Evolutionary conservation across 2,888 invertebrate genomes (phyloP), one percentile per base, ranked within the genome.

Genomic region (Hypomecis atomaria): DNA sequence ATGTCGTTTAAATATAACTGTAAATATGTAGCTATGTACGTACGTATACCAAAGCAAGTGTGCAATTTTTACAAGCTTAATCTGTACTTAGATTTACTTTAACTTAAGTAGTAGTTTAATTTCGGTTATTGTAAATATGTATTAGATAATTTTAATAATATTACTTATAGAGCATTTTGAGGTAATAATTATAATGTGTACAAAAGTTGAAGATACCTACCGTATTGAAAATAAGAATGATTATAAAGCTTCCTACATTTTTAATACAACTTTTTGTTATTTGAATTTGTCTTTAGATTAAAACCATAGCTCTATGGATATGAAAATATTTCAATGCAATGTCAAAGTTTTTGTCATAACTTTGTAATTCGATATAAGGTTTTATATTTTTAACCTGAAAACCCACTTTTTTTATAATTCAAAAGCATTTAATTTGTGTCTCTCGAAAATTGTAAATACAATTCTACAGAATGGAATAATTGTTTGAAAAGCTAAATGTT

Each of bases 21-120:
- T 92, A 92, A 85, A 92, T 92, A 92, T 90, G 87, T 92, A 92
- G 89, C 79, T 89, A 92, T 87, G 86, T 89, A 90, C 80, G 83
- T 89, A 90, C 89, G 90, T 92, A 92, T 91, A 91, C 91, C 92
- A 92, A 92, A 93, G 92, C 88, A 86, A 91, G 90, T 90, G 92
- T 93, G 92, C 92, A 93, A 93, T 93, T 92, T 91, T 90, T 91
- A 89, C 86, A 92, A 88, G 88, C 91, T 92, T 91, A 87, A 74
- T 72, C 83, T 87, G 84, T 88, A 89, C 77, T 82, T 90, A 89
- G 85, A 78, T 75, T 62, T 78, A 79, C 61, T 77, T 80, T 83
- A 72, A 77, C 74, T 74, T 83, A 85, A 84, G 82, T 82, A 85
- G 82, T 86, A 88, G 79, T 75, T 76, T 78, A 76, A 78, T 77